A percentile compares a stretch with the other conserved stretches of the same genome.
phyloP scores from a whole-genome alignment of 2,888 invertebrate genomes.

The Ormyrus thymus region DNA sequence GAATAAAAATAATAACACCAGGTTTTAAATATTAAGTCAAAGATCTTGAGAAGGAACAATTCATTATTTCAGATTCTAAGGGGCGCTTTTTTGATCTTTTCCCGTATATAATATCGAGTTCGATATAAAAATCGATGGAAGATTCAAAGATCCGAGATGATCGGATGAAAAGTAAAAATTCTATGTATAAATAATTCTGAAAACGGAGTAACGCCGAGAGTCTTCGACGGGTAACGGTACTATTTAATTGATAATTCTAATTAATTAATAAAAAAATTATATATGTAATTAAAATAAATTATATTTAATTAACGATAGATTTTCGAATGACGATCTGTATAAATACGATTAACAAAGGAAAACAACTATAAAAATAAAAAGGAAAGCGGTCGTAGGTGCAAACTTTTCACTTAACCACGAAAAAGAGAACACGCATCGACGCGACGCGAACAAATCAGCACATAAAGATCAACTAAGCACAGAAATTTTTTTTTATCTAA shows the following conservation, averaged over 20 bases:
- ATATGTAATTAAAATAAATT: constrained; percentile 62
- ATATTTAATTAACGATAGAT: constrained; percentile 65
- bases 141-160: constrained; percentile 30
- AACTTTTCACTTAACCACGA: constrained; percentile 47
- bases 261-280: constrained; percentile 57
- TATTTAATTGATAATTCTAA: constrained; percentile 64
- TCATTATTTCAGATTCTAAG: constrained; percentile 55
- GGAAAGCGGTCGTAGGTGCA: constrained; percentile 41
- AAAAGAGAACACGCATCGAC: constrained; percentile 35
- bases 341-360: constrained; percentile 43
- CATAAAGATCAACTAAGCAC: constrained; percentile 35
- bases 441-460: constrained; percentile 45
- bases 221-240: constrained; percentile 59
- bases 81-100: constrained; percentile 61
- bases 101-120: constrained; percentile 44
- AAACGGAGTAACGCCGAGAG: constrained; percentile 54
- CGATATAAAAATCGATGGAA: constrained; percentile 51
- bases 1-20: constrained; percentile 50
- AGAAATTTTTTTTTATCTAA: constrained; percentile 37
- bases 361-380: constrained; percentile 21
- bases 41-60: constrained; percentile 44
- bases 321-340: constrained; percentile 58
- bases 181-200: constrained; percentile 43
- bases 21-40: constrained; percentile 43
- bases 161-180: constrained; percentile 56